A percentile compares a stretch with the other conserved stretches of the same genome.
Evolutionary conservation across 1,140 invertebrate species (phyloP).

Genomic region (Drosophila asahinai): DNA sequence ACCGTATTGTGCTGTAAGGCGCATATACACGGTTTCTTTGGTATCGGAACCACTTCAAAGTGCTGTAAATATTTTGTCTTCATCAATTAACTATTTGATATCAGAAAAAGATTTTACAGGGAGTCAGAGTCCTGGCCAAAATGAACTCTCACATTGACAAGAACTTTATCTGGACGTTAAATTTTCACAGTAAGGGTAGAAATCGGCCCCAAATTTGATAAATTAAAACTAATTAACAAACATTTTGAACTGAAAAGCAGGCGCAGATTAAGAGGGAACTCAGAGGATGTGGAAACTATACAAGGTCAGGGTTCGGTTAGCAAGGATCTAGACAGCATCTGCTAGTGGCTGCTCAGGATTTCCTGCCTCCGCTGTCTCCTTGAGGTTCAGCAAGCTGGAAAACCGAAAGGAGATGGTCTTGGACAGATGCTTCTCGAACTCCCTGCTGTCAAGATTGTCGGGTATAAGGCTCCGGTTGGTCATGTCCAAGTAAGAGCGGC

Average conservation of each 20-base stretch:
- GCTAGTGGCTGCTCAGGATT: slow-evolving; percentile 24
- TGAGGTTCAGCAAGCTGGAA: slow-evolving; percentile 82
- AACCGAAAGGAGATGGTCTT: slow-evolving; percentile 84
- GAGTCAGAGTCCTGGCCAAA: no score
- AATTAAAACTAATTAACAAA: slow-evolving; percentile 83
- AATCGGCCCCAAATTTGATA: slow-evolving; percentile 1
- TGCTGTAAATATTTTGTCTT: no score
- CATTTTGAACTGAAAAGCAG: slow-evolving; percentile 76
- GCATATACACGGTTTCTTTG: no score
- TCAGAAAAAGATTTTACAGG: no score
- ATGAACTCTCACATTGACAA: no score
- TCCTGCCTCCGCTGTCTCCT: slow-evolving; percentile 55
- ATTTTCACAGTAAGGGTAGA: no score
- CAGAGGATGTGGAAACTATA: slow-evolving; percentile 17
- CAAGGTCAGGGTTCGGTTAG: not conserved
- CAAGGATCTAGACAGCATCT: slow-evolving; percentile 53
- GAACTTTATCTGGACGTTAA: no score
- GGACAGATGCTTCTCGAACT: slow-evolving; percentile 82
- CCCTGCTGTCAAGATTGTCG: slow-evolving; percentile 80
- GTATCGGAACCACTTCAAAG: no score
- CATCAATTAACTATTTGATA: no score
- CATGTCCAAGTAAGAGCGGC: slow-evolving; percentile 81
- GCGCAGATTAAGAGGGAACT: slow-evolving; percentile 29
- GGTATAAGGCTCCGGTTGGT: slow-evolving; percentile 78
- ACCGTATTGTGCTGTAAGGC: no score